Evolutionary conservation across 2,888 invertebrate species (phyloP).

Genomic region (Temnothorax ravouxi): DNA sequence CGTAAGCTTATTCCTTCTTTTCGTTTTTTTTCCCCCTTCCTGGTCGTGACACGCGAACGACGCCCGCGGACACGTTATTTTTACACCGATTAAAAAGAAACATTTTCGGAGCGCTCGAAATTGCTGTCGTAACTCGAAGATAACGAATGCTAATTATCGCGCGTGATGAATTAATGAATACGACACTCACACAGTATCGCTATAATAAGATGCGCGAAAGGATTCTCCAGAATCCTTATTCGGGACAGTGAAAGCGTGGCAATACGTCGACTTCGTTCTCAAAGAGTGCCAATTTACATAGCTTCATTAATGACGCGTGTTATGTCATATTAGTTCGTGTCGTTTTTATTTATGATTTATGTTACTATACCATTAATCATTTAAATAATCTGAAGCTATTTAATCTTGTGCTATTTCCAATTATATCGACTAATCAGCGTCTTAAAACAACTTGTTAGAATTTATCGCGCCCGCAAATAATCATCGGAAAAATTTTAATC

Average conservation of each 20-base stretch:
- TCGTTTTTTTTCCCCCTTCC: not conserved
- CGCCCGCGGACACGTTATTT: slow-evolving; percentile 1
- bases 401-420: not conserved
- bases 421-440: not conserved
- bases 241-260: slow-evolving; percentile 32
- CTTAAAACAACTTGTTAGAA: not conserved
- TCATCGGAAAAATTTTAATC: not conserved
- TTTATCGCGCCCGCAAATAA: not conserved
- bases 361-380: not conserved
- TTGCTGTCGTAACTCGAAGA: slow-evolving; percentile 14
- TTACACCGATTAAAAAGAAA: not conserved
- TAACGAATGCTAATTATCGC: slow-evolving; percentile 37
- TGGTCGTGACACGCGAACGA: not conserved
- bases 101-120: slow-evolving; percentile 4
- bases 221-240: slow-evolving; percentile 18
- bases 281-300: slow-evolving; percentile 3
- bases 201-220: slow-evolving; percentile 1
- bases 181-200: slow-evolving; percentile 10
- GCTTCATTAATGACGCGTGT: slow-evolving; percentile 1
- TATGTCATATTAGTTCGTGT: not conserved
- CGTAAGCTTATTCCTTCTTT: slow-evolving; percentile 41
- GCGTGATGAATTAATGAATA: slow-evolving; percentile 46
- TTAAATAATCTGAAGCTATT: not conserved
- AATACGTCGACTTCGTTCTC: not conserved
- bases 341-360: not conserved